Evolutionary conservation across 35 echinoderm and acorn worm species (phyloP).

Genomic region (Hemicentrotus pulcherrimus): DNA sequence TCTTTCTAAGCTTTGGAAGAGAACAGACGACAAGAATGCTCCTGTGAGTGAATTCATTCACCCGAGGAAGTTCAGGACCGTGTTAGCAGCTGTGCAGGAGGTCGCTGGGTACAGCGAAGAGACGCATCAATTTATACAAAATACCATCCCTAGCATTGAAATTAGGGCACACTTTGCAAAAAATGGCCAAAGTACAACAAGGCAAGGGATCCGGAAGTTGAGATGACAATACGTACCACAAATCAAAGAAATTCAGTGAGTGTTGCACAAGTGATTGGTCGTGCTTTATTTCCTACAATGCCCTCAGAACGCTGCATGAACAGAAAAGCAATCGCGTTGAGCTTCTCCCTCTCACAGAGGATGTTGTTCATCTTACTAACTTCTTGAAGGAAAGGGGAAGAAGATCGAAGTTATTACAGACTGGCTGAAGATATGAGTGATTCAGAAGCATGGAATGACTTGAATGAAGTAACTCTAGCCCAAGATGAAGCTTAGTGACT

Average conservation of each 20-base stretch:
- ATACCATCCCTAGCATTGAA: constrained; percentile 31
- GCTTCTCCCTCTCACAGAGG: constrained; percentile 51
- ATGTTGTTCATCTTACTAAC: constrained; percentile 51
- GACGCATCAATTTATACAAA: not conserved
- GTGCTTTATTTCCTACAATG: constrained; percentile 52
- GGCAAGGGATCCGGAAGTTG: not conserved
- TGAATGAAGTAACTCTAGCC: constrained; percentile 63
- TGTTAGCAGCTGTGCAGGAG: constrained; percentile 23
- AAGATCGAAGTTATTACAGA: not conserved
- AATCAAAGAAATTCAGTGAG: not conserved
- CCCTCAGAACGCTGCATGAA: constrained; percentile 60
- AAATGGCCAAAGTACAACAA: constrained; percentile 14
- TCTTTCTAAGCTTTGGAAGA: not conserved
- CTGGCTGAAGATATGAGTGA: constrained; percentile 5
- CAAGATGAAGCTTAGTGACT: constrained; percentile 68
- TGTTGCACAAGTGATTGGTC: constrained; percentile 24
- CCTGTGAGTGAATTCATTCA: constrained; percentile 1
- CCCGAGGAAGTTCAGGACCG: not conserved
- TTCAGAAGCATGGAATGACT: constrained; percentile 60
- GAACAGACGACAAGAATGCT: not conserved
- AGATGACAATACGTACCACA: constrained; percentile 15
- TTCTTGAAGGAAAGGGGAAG: constrained; percentile 49
- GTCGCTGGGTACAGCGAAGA: not conserved
- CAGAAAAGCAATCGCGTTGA: constrained; percentile 49
- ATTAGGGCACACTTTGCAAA: constrained; percentile 17